Conservation (phyloP, 1,140 invertebrate species). For the Lepidurus packardi region DNA sequence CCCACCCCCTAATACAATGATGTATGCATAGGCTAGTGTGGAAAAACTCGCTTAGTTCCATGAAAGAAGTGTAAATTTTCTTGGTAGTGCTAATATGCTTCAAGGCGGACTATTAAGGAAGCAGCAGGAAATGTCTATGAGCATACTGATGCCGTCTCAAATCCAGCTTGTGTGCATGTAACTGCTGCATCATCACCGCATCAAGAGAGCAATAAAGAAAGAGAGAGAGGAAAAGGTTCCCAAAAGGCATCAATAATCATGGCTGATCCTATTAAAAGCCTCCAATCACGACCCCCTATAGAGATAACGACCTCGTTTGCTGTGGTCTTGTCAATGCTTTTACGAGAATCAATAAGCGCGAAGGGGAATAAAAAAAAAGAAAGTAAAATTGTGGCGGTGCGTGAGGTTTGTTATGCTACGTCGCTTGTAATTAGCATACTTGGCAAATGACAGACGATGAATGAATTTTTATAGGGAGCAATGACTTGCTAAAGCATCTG, state of each 20-base stretch:
- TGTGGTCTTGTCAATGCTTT: not conserved
- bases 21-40: too few species aligned
- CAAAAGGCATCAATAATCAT: not conserved
- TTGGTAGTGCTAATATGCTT: too few species aligned
- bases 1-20: too few species aligned
- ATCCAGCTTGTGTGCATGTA: too few species aligned
- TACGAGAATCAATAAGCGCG: conserved; percentile 1
- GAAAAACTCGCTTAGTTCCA: too few species aligned
- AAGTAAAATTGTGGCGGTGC: not conserved
- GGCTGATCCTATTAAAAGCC: not conserved
- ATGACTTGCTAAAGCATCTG: not conserved
- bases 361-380: not conserved
- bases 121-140: too few species aligned
- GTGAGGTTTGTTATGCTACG: not conserved
- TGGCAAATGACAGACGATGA: not conserved
- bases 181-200: too few species aligned
- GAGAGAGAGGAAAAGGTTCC: too few species aligned
- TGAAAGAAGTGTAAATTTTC: too few species aligned
- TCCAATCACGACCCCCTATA: not conserved
- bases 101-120: too few species aligned
- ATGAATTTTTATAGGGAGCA: conserved; percentile 10
- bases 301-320: conserved; percentile 2
- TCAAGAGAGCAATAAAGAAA: too few species aligned
- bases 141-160: too few species aligned
- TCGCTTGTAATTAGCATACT: not conserved